Base-by-base conservation (phyloP, 2,888 invertebrate species). In the Lissocephala sabroskyi region DNA sequence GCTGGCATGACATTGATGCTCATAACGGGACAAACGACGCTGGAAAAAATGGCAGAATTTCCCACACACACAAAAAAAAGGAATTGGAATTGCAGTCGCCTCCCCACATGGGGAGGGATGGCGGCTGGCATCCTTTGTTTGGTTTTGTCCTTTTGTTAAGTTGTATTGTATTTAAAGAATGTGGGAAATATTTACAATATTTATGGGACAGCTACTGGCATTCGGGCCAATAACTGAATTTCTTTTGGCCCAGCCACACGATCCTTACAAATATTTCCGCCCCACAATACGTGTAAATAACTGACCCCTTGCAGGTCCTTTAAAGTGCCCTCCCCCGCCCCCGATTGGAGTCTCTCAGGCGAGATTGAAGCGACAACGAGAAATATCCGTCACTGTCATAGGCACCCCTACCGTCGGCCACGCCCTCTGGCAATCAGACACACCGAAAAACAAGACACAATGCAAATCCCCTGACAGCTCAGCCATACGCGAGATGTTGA, bases 381-480 rank as follows among this genome's bases (percentile, higher is more conserved):
- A 17, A 13, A 19, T 50, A 56, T 56, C 56, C 46, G 45, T 55
- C 52, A 45, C 42, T 52, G 52, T 55, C 55, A 55, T 41, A 35
- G 19, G 14, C 46, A 39, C 30, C 23, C 4, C 29, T 16, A 19
- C 16, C 19, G 19, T 11, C 10, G n/a, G 13, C 39, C 13, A 39
- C 2, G 6, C 14, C 7, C 39, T n/a, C 14, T n/a, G 3, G 32
- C 19, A 46, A 32, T 43, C 44, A 46, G 5, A 32, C 42, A 48
- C 18, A 41, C 17, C 26, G 32, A 37, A 26, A 41, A 19, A 36
- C 19, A n/a, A 39, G 41, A 23, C 45, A 37, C 39, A 32, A 42
- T 16, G 35, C 39, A 37, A 14, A 36, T 18, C 33, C 29, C 37
- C 11, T 37, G 37, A 37, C 37, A 19, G n/a, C 14, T 33, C 32